A percentile compares a stretch with the other conserved stretches of the same genome.
phyloP scores from a whole-genome alignment of 2,113 vertebrate genomes.

The Eptesicus fuscus region DNA sequence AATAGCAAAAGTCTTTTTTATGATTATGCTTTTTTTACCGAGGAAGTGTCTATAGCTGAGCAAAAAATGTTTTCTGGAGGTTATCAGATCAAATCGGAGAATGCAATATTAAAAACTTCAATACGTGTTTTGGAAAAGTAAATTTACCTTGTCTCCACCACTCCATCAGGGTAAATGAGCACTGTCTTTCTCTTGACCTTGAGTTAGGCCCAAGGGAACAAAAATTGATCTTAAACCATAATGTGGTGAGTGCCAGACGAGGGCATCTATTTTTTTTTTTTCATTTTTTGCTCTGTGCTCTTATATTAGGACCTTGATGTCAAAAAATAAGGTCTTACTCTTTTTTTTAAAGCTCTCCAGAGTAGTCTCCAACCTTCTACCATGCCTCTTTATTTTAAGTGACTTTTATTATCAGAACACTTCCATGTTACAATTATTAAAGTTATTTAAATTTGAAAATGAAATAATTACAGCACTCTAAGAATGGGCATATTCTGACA shows the following conservation, averaged over 20 bases:
- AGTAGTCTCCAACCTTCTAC: neutral
- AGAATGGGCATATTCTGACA: neutral
- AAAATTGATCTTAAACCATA: conserved; percentile 49
- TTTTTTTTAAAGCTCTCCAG: conserved; percentile 21
- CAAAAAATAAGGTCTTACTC: neutral
- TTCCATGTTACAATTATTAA: neutral
- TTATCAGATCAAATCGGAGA: neutral
- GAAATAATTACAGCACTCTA: neutral
- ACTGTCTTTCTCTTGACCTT: conserved; percentile 67
- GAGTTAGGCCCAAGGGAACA: conserved; percentile 65
- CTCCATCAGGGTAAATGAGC: neutral
- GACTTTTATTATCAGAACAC: conserved; percentile 4
- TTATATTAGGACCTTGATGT: conserved; percentile 1
- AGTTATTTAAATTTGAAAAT: conserved; percentile 34
- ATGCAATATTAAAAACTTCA: neutral
- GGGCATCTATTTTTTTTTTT: neutral
- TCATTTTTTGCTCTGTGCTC: neutral
- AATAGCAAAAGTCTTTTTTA: neutral
- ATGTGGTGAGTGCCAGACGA: neutral
- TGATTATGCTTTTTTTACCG: neutral
- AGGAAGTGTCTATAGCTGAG: neutral
- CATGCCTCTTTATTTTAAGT: conserved; percentile 1
- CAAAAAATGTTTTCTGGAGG: neutral
- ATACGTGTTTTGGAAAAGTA: neutral
- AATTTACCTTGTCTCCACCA: neutral